Evolutionary conservation across 2,888 invertebrate genomes (phyloP).

Genomic region (Acleris emargana): DNA sequence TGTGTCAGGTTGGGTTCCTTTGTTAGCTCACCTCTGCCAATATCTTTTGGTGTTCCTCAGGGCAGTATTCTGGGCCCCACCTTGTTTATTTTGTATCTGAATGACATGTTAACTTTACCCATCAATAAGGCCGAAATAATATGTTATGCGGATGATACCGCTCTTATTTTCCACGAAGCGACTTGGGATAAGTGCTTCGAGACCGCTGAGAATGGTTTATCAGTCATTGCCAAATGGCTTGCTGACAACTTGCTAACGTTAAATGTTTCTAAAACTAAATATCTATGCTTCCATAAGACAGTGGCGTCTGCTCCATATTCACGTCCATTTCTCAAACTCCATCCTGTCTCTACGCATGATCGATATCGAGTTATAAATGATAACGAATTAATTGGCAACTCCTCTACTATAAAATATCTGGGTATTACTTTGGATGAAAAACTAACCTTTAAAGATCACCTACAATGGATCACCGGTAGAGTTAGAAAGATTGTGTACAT

Average conservation of each 20-base stretch:
- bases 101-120: conserved; percentile 8
- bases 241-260: not conserved
- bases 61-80: conserved; percentile 37
- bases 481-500: not conserved
- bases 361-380: too few species aligned
- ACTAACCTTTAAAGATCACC: not conserved
- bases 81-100: conserved; percentile 23
- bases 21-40: not conserved
- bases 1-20: not conserved
- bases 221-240: not conserved
- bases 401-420: not conserved
- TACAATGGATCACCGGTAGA: not conserved
- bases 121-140: not conserved
- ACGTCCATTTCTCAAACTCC: too few species aligned
- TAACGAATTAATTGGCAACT: too few species aligned
- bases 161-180: not conserved
- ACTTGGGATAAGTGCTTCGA: not conserved
- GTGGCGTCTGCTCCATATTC: too few species aligned
- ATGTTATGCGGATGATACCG: conserved; percentile 3
- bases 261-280: not conserved
- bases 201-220: not conserved
- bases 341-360: too few species aligned
- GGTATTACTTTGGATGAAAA: not conserved
- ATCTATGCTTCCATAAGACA: too few species aligned
- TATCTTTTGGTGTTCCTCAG: conserved; percentile 36